phyloP scores from a whole-genome alignment of 92 coral and sea anemone genomes.

The Anthopleura xanthogrammica region DNA sequence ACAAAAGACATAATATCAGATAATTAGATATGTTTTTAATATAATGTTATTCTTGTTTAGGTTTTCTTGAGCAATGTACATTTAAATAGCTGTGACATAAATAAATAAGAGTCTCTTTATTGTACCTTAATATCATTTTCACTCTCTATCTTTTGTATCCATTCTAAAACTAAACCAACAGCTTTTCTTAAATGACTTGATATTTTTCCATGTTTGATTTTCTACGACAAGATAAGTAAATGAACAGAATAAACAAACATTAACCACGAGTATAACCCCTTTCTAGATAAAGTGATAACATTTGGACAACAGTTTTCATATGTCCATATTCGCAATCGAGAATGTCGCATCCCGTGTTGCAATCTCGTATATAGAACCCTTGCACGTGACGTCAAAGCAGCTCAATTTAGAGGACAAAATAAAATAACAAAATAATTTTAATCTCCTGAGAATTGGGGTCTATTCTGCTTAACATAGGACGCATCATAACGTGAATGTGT shows the following conservation, averaged over 20 bases:
- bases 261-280: not conserved
- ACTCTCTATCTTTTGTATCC: not conserved
- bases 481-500: not conserved
- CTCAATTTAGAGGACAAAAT: too few species aligned
- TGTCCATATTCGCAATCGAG: too few species aligned
- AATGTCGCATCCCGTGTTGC: too few species aligned
- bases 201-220: not conserved
- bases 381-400: too few species aligned
- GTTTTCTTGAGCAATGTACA: not conserved
- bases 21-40: not conserved
- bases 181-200: conserved; percentile 5
- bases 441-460: too few species aligned
- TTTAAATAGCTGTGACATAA: not conserved
- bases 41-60: not conserved
- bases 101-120: not conserved
- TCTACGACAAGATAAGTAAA: not conserved
- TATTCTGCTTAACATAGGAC: too few species aligned
- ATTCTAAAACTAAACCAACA: not conserved
- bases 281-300: too few species aligned
- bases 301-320: too few species aligned
- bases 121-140: not conserved
- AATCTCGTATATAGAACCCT: too few species aligned
- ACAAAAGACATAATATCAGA: not conserved
- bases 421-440: too few species aligned
- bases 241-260: too few species aligned